Base-by-base conservation (phyloP, 2,888 invertebrate genomes). In the Microctonus hyperodae region DNA sequence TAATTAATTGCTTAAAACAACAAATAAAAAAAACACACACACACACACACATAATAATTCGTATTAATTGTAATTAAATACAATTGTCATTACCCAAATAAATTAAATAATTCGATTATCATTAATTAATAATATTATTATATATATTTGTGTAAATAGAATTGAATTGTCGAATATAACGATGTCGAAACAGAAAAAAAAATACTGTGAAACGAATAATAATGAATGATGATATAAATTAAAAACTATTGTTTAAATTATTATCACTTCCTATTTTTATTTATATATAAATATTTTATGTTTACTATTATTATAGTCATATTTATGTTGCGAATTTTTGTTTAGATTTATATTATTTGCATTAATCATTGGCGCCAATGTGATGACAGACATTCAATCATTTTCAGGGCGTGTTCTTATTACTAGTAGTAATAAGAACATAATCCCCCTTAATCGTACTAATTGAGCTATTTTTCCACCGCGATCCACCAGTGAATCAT, bases 31-130 rank as follows among this genome's bases (percentile, higher is more conserved):
- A 28, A 28, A 28, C 3, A 28, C 28, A 28, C 78, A 79, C 73
- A 79, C 79, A 79, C 74, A 78, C 79, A 73, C 78, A n/a, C n/a
- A 74, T 16, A 57, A 37, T 11, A 23, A 22, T 22, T 50, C 11
- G 22, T 51, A 51, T 51, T 51, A 51, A 57, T 23, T 51, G 51
- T 11, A 51, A 25, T 51, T 75, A 73, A 74, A 72, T 73, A 72
- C 67, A 79, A 82, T 80, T 82, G 82, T 83, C 83, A 79, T 81
- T 80, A 81, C 25, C 11, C 11, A 23, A 25, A 51, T 51, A 10
- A 31, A 55, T 31, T 55, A n/a, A 55, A 10, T 55, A n/a, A 31
- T 55, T 55, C 7, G 33, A 31, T 20, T 28, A 31, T 33, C 20
- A 31, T 6, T 33, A 31, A 55, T 31, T 23, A 51, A 23, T 51